Percentiles rank a stretch among this genome's conserved stretches.
Conservation (phyloP, 2,888 invertebrate genomes). For the Caenorhabditis plicata region DNA sequence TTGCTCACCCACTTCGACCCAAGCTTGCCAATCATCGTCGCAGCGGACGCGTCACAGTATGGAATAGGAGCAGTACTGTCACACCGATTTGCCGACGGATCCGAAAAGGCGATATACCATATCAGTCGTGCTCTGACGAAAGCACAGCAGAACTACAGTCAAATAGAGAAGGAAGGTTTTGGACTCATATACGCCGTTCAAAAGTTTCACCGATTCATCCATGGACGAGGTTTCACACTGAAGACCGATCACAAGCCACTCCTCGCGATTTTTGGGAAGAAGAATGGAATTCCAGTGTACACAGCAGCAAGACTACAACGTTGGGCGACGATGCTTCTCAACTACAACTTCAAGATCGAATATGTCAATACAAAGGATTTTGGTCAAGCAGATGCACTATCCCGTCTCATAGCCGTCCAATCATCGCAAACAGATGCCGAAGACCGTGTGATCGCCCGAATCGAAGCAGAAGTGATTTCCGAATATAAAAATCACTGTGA, state of each 20-base stretch:
- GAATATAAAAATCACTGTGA: background rate
- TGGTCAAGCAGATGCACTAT: constrained; percentile 64
- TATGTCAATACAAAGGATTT: constrained; percentile 54
- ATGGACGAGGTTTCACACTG: constrained; percentile 63
- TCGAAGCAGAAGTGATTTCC: constrained; percentile 6
- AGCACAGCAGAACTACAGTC: constrained; percentile 66
- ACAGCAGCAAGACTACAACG: constrained; percentile 63
- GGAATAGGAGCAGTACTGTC: constrained; percentile 48
- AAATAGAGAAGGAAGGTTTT: constrained; percentile 67
- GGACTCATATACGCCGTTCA: constrained; percentile 65
- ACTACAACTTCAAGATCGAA: constrained; percentile 55
- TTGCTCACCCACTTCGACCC: constrained; percentile 35
- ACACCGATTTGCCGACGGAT: constrained; percentile 46
- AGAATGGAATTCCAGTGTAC: constrained; percentile 19
- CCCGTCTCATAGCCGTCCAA: constrained; percentile 39
- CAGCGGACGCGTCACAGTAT: constrained; percentile 41
- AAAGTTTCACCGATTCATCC: constrained; percentile 67
- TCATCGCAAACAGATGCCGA: constrained; percentile 11
- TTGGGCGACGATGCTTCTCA: constrained; percentile 63
- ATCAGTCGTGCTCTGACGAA: constrained; percentile 36
- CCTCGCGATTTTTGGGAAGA: constrained; percentile 64
- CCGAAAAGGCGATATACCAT: constrained; percentile 46
- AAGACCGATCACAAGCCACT: constrained; percentile 69
- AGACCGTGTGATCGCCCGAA: constrained; percentile 14
- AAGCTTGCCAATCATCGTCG: constrained; percentile 13